Conservation (phyloP, 2,113 vertebrate genomes). For the Acrocephalus arundinaceus region DNA sequence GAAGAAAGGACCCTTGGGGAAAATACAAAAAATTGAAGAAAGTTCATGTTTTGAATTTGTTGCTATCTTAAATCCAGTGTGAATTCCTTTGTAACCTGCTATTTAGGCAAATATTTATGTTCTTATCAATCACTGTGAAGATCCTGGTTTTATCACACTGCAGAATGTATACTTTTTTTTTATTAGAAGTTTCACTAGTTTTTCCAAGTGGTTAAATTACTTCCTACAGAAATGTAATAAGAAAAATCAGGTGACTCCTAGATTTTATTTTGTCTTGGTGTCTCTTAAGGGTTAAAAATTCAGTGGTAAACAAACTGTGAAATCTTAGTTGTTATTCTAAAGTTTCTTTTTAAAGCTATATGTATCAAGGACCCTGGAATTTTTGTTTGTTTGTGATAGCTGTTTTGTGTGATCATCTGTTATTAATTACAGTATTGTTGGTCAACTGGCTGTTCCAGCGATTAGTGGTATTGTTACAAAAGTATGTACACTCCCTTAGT, state of each 20-base stretch:
- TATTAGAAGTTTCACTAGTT: not conserved
- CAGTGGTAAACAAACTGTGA: not conserved
- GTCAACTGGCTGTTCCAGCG: slow-evolving; percentile 21
- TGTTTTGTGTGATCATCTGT: slow-evolving; percentile 46
- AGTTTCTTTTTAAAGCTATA: not conserved
- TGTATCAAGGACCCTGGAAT: not conserved
- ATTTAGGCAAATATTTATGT: not conserved
- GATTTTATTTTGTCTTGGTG: not conserved
- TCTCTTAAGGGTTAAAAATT: not conserved
- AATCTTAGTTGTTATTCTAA: not conserved
- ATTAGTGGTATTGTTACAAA: slow-evolving; percentile 51
- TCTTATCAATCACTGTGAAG: not conserved
- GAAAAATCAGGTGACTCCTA: not conserved
- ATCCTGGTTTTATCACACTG: not conserved
- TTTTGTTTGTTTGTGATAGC: slow-evolving; percentile 26
- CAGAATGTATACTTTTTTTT: not conserved
- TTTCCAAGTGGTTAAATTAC: not conserved
- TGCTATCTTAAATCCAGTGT: not conserved
- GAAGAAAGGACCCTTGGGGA: not conserved
- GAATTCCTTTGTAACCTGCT: slow-evolving; percentile 4
- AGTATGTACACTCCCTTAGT: slow-evolving; percentile 40
- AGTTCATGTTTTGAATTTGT: not conserved
- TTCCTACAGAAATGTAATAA: not conserved
- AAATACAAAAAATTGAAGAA: not conserved
- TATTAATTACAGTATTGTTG: slow-evolving; percentile 48